Percentiles rank a stretch among this genome's conserved stretches.
phyloP scores from a whole-genome alignment of 2,113 vertebrate species.

The Cyprinodon brontotheroides region DNA sequence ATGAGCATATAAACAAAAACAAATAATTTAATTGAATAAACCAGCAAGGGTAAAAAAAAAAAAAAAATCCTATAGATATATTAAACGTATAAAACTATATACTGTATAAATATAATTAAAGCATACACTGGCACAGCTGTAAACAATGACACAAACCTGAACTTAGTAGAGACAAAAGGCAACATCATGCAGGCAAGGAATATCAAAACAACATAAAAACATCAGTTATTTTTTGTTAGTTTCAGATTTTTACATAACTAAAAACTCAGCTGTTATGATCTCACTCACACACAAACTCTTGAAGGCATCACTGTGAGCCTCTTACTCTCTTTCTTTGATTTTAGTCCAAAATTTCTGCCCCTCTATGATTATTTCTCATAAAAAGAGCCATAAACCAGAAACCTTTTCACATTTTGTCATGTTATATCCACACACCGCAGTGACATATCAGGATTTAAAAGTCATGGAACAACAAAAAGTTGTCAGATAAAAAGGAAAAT shows the following conservation, averaged over 20 bases:
- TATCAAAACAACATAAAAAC: constrained; percentile 50
- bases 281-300: background rate
- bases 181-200: constrained; percentile 55
- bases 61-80: background rate
- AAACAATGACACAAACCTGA: constrained; percentile 52
- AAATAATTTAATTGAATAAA: background rate
- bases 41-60: constrained; percentile 2
- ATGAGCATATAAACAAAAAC: background rate
- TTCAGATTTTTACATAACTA: background rate
- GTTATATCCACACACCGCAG: background rate
- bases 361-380: background rate
- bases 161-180: constrained; percentile 45
- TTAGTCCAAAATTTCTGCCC: background rate
- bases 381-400: no score
- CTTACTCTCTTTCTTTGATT: background rate
- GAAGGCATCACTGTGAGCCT: background rate
- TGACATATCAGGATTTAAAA: background rate
- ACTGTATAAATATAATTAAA: background rate
- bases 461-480: background rate
- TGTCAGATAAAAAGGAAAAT: background rate
- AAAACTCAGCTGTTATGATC: constrained; percentile 2
- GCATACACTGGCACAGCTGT: constrained; percentile 51
- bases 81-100: constrained; percentile 25
- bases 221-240: background rate
- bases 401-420: background rate